Evolutionary conservation across 1,140 invertebrate genomes (phyloP).

Genomic region (Drosophila sturtevanti): DNA sequence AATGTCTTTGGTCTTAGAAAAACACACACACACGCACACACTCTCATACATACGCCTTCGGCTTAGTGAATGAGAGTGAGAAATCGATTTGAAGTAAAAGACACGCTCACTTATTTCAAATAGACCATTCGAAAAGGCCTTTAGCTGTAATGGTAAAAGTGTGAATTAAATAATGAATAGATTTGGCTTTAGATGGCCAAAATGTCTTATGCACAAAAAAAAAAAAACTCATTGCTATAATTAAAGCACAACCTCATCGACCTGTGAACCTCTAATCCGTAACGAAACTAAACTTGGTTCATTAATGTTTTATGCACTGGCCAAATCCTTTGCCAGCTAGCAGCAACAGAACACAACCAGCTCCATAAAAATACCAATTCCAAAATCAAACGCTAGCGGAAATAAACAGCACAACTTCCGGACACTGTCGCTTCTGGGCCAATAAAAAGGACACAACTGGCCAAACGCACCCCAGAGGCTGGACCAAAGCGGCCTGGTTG

Average conservation of each 20-base stretch:
- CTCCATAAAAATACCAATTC: conserved; percentile 68
- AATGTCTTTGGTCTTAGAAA: not conserved
- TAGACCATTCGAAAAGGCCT: not conserved
- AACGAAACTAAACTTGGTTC: conserved; percentile 14
- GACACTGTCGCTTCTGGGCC: conserved; percentile 55
- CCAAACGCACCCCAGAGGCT: conserved; percentile 68
- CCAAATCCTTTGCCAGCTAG: conserved; percentile 12
- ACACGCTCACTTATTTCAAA: not conserved
- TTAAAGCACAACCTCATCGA: conserved; percentile 11
- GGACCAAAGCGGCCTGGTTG: conserved; percentile 8
- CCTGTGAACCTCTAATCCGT: conserved; percentile 6
- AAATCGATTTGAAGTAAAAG: not conserved
- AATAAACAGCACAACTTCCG: conserved; percentile 74
- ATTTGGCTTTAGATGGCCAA: not conserved
- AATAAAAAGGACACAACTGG: conserved; percentile 77
- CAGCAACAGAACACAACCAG: not conserved
- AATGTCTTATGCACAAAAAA: not conserved
- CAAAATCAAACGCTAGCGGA: conserved; percentile 69
- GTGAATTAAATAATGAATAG: conserved; percentile 5
- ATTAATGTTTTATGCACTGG: conserved; percentile 38
- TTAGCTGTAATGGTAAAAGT: not conserved
- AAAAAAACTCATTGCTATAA: conserved; percentile 8
- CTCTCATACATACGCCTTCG: too few species aligned
- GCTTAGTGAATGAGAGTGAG: not conserved
- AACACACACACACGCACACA: not conserved